These are phyloP conservation scores for human DNA, from an alignment of 2,113 vertebrate species.

Conservation along the genomic window DNA sequence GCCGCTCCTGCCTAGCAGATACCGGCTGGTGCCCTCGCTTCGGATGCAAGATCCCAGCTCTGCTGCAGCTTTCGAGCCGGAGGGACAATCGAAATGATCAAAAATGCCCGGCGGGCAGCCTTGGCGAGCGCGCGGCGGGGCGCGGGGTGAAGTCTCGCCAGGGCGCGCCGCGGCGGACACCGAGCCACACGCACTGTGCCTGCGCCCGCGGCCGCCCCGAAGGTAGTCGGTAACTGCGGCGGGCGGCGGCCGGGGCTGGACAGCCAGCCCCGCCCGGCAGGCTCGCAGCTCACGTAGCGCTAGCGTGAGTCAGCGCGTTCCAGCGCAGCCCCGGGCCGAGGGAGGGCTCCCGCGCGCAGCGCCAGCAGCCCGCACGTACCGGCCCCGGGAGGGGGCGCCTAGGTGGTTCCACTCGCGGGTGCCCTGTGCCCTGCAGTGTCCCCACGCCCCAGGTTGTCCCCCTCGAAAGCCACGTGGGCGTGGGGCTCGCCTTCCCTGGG, in stretches of 20 bases:
- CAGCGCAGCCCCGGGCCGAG: slow-evolving; percentile 59
- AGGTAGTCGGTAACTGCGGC: background rate
- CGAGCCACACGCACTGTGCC: background rate
- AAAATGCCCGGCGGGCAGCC: background rate
- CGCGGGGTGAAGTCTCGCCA: background rate
- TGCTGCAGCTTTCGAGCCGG: background rate
- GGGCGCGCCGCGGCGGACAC: background rate
- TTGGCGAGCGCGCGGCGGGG: background rate
- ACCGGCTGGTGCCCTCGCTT: background rate
- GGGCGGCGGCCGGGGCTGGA: background rate
- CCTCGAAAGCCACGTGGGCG: background rate
- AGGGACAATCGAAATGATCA: background rate
- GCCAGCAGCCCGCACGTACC: slow-evolving; percentile 70
- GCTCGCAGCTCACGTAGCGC: slow-evolving; percentile 72
- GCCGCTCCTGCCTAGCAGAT: background rate
- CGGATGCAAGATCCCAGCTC: background rate
- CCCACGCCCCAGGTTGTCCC: too few species aligned
- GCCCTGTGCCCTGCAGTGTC: background rate
- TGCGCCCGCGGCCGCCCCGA: background rate
- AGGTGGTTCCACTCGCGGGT: rapidly evolving
- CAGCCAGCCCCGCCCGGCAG: background rate
- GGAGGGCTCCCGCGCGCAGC: slow-evolving; percentile 63
- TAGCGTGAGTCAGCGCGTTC: slow-evolving; percentile 77
- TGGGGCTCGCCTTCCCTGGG: background rate
- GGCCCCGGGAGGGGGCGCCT: background rate